These are phyloP conservation scores for Tichodroma muraria DNA, from an alignment of 2,113 vertebrate genomes.

Conservation along the genomic window DNA sequence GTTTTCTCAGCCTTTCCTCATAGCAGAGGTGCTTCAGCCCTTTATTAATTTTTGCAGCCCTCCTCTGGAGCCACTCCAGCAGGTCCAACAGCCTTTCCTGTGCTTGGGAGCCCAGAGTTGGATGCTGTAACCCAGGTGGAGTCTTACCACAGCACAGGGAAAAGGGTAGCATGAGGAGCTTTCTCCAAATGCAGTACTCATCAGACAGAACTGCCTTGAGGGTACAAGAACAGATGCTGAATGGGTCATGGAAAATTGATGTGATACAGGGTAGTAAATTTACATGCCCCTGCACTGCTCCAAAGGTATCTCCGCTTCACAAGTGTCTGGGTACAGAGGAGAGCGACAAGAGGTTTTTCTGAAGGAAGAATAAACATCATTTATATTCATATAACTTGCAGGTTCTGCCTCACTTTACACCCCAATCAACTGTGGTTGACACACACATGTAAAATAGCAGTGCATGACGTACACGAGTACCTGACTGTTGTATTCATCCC, in stretches of 20 bases:
- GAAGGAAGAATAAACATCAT: neutral
- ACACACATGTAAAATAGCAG: neutral
- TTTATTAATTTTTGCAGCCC: neutral
- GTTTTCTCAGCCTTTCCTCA: neutral
- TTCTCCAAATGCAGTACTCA: neutral
- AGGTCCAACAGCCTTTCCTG: neutral
- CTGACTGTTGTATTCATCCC: neutral
- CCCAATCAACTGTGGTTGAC: accelerated
- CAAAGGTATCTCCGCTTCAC: neutral
- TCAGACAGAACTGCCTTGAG: neutral
- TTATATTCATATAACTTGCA: neutral
- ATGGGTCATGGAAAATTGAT: neutral
- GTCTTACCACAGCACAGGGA: neutral
- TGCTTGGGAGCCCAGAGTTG: neutral
- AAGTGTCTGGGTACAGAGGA: neutral
- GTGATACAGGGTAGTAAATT: neutral
- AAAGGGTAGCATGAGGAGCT: neutral
- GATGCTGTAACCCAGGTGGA: neutral
- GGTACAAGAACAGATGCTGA: neutral
- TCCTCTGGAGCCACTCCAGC: neutral
- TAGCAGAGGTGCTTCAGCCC: neutral
- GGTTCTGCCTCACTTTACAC: neutral
- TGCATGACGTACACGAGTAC: too few relatives aligned
- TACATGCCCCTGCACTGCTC: neutral
- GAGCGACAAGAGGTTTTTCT: neutral